A percentile compares a stretch with the other conserved stretches of the same genome.
phyloP scores from a whole-genome alignment of 64 coral and sea anemone species.

The Dendrophyllia cribrosa region DNA sequence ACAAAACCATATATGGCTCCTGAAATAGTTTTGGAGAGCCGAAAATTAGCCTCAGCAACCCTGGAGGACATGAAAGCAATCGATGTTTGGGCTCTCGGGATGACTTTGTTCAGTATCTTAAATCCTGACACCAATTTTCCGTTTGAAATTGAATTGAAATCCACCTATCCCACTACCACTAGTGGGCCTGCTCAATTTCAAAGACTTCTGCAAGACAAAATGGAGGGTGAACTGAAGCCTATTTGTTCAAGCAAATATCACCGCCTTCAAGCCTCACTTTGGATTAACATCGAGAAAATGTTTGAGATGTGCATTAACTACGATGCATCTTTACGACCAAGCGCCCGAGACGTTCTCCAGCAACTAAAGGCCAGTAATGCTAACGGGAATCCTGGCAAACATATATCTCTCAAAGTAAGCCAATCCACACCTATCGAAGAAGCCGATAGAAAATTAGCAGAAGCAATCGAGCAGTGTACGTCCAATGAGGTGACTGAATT shows the following conservation, averaged over 20 bases:
- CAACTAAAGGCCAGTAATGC: no score
- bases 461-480: no score
- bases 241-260: constrained; percentile 5
- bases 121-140: constrained; percentile 35
- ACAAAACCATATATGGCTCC: constrained; percentile 50
- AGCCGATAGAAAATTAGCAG: no score
- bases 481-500: no score
- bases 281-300: constrained; percentile 29
- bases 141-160: constrained; percentile 22
- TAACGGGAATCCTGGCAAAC: no score
- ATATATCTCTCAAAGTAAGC: no score
- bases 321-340: constrained; percentile 34
- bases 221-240: background rate
- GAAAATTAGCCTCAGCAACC: background rate
- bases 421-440: no score
- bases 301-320: constrained; percentile 29
- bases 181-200: constrained; percentile 4
- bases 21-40: constrained; percentile 18
- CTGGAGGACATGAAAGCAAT: constrained; percentile 19
- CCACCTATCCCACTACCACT: background rate
- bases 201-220: background rate
- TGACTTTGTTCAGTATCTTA: constrained; percentile 41
- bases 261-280: background rate
- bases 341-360: constrained; percentile 12
- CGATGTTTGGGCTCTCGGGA: constrained; percentile 50